phyloP scores from a whole-genome alignment of 2,113 vertebrate genomes.

The Poeciliopsis occidentalis region DNA sequence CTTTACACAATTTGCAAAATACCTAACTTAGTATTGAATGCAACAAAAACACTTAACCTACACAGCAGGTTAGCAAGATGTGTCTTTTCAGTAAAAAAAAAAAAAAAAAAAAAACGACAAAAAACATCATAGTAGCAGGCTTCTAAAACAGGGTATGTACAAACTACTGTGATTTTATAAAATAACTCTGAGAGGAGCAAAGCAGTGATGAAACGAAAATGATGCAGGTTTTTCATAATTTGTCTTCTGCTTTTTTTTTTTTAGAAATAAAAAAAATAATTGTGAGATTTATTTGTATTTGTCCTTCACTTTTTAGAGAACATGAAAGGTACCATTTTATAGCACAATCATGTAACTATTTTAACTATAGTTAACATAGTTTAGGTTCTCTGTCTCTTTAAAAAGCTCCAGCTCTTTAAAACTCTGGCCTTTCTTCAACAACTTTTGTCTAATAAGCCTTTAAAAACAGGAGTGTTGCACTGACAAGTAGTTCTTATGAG shows the following conservation, averaged over 20 bases:
- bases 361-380: no score
- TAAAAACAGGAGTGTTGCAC: no score
- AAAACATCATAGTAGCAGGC: constrained; percentile 50
- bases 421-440: no score
- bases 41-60: constrained; percentile 1
- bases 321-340: no score
- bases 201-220: background rate
- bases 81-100: constrained; percentile 61
- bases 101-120: background rate
- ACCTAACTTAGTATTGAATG: background rate
- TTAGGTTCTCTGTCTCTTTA: no score
- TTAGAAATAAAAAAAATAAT: background rate
- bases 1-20: background rate
- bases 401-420: no score
- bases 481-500: no score
- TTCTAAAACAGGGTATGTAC: constrained; percentile 70
- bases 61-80: constrained; percentile 42
- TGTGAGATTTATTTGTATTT: background rate
- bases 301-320: background rate
- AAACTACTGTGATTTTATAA: constrained; percentile 41
- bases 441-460: no score
- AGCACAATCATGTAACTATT: no score
- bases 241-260: no score
- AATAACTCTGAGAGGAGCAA: background rate
- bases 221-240: background rate